Evolutionary conservation across 2,888 invertebrate species (phyloP).

Genomic region (Calameuta filiformis): DNA sequence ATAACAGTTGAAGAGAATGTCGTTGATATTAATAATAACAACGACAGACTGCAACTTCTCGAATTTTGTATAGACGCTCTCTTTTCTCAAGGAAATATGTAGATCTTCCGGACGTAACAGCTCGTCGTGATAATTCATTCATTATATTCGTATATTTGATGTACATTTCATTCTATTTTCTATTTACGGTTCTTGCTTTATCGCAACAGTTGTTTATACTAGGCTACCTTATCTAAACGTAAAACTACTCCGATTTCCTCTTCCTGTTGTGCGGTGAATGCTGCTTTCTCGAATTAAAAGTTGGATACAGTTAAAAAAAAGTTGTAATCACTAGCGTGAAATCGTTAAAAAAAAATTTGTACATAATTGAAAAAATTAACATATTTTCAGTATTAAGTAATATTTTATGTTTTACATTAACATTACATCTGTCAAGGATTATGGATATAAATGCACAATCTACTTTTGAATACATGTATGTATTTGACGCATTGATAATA

Average conservation of each 20-base stretch:
- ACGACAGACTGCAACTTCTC: not conserved
- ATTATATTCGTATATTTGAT: not conserved
- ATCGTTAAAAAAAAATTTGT: not conserved
- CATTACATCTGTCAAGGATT: not conserved
- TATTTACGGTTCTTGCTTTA: not conserved
- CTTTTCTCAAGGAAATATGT: not conserved
- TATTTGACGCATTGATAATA: not conserved
- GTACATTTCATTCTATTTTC: not conserved
- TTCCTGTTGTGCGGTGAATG: not conserved
- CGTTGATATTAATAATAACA: not conserved
- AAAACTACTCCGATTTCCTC: not conserved
- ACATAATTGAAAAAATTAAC: not conserved
- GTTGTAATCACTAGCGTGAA: not conserved
- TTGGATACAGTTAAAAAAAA: not conserved
- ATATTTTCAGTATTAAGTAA: not conserved
- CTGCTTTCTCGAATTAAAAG: not conserved
- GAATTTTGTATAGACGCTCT: not conserved
- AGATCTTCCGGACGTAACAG: not conserved
- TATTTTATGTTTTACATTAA: not conserved
- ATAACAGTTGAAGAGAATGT: constrained; percentile 4
- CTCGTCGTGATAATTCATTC: not conserved
- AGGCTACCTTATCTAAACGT: not conserved
- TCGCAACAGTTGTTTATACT: not conserved
- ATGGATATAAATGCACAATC: not conserved
- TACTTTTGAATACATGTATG: not conserved